Percentiles rank a stretch among this genome's conserved stretches.
These are phyloP conservation scores for Trimorus sp. DNA, from an alignment of 2,888 invertebrate genomes.

Conservation along the genomic window DNA sequence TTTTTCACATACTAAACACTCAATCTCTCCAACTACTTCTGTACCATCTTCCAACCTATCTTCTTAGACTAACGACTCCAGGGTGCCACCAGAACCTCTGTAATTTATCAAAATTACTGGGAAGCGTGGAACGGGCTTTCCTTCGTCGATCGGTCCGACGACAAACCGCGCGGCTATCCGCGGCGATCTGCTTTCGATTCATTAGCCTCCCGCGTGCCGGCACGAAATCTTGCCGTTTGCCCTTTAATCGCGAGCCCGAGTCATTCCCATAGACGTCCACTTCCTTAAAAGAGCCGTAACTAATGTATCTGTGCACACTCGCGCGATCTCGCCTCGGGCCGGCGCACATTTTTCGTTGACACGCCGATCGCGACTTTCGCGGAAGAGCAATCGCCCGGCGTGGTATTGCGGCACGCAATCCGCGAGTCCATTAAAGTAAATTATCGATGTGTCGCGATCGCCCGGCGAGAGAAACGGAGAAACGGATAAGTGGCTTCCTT, in stretches of 20 bases:
- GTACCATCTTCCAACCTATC: too few relatives aligned
- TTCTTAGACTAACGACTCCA: too few relatives aligned
- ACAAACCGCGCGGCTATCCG: slow-evolving; percentile 43
- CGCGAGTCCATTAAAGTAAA: slow-evolving; percentile 67
- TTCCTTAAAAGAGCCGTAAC: slow-evolving; percentile 65
- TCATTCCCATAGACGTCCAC: slow-evolving; percentile 56
- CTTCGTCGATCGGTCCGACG: slow-evolving; percentile 42
- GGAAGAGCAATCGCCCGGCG: slow-evolving; percentile 59
- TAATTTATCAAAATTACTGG: too few relatives aligned
- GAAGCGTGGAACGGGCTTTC: neutral
- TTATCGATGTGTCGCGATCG: slow-evolving; percentile 68
- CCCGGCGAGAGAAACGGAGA: slow-evolving; percentile 18
- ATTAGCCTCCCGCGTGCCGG: slow-evolving; percentile 59
- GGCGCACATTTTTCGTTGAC: slow-evolving; percentile 56
- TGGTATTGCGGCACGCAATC: slow-evolving; percentile 67
- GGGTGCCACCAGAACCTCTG: too few relatives aligned
- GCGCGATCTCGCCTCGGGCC: slow-evolving; percentile 48
- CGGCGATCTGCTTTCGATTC: slow-evolving; percentile 62
- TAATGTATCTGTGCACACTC: slow-evolving; percentile 54
- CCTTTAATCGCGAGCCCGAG: slow-evolving; percentile 52
- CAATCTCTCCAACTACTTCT: too few relatives aligned
- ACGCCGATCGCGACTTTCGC: slow-evolving; percentile 64
- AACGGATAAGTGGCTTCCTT: slow-evolving; percentile 65
- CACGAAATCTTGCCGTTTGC: slow-evolving; percentile 59
- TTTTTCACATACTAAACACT: too few relatives aligned